phyloP scores from a whole-genome alignment of 2,113 vertebrate genomes.

The Psettodes erumei region DNA sequence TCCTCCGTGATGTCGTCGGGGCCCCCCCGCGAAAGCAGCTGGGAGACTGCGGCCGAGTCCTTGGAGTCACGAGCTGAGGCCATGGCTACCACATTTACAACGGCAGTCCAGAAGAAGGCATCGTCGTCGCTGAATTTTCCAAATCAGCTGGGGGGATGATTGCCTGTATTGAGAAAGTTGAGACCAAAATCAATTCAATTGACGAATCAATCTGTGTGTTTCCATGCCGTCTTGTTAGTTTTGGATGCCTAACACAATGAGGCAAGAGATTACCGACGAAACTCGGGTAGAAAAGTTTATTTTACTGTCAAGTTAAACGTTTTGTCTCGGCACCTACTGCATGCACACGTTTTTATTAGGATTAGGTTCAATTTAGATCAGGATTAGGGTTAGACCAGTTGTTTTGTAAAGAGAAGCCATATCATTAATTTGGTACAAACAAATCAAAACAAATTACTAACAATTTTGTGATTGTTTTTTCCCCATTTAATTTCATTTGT shows the following conservation, averaged over 20 bases:
- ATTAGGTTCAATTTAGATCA: too few species aligned
- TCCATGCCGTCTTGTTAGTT: too few species aligned
- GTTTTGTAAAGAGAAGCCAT: too few species aligned
- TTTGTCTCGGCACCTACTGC: background rate
- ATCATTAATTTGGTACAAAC: background rate
- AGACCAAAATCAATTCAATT: too few species aligned
- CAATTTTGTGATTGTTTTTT: too few species aligned
- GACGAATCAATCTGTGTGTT: too few species aligned
- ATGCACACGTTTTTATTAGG: too few species aligned
- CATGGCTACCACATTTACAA: constrained; percentile 78
- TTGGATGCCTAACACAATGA: too few species aligned
- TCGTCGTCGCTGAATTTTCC: constrained; percentile 34
- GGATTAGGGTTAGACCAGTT: too few species aligned
- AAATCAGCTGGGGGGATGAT: constrained; percentile 34
- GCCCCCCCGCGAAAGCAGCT: constrained; percentile 63
- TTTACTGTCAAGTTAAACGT: background rate
- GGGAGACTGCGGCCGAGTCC: constrained; percentile 40
- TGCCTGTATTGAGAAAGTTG: constrained; percentile 55
- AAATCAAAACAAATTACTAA: too few species aligned
- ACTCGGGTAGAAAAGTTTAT: too few species aligned
- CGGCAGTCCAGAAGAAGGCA: constrained; percentile 34
- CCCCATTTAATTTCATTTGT: background rate
- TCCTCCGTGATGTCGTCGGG: constrained; percentile 63
- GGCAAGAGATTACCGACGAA: too few species aligned
- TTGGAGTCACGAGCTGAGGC: constrained; percentile 77